phyloP scores from a whole-genome alignment of 2,113 vertebrate genomes.

The Oplegnathus fasciatus region DNA sequence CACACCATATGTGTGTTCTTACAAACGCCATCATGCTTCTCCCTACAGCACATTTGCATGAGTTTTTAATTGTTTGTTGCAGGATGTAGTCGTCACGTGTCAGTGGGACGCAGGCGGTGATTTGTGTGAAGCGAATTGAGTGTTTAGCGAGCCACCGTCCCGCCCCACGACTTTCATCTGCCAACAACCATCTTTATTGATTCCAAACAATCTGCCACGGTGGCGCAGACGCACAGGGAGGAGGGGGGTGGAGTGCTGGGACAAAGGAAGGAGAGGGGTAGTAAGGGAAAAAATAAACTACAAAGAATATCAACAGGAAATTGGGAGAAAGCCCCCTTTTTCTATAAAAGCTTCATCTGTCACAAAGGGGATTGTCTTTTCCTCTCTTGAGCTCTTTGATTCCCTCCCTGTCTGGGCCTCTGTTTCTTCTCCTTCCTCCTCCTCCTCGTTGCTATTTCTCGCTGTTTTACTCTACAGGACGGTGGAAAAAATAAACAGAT shows the following conservation, averaged over 20 bases:
- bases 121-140: conserved; percentile 76
- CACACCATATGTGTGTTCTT: conserved; percentile 64
- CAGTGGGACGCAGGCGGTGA: conserved; percentile 49
- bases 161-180: conserved; percentile 74
- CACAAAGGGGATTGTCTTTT: conserved; percentile 60
- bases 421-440: conserved; percentile 45
- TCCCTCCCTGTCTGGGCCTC: conserved; percentile 59
- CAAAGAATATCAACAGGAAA: conserved; percentile 75
- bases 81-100: conserved; percentile 61
- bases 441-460: conserved; percentile 30
- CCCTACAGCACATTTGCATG: conserved; percentile 60
- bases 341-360: conserved; percentile 67
- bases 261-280: conserved; percentile 20
- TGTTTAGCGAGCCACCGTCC: conserved; percentile 68
- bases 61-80: conserved; percentile 72
- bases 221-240: conserved; percentile 30
- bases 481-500: conserved; percentile 77
- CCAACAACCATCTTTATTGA: conserved; percentile 79
- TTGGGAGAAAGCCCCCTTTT: conserved; percentile 52
- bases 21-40: conserved; percentile 20
- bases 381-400: conserved; percentile 65
- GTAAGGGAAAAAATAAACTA: conserved; percentile 50
- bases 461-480: conserved; percentile 62
- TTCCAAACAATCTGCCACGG: conserved; percentile 71
- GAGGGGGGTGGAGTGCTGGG: conserved; percentile 19